phyloP scores from a whole-genome alignment of 2,113 vertebrate species.

The Prietella phreatophila region DNA sequence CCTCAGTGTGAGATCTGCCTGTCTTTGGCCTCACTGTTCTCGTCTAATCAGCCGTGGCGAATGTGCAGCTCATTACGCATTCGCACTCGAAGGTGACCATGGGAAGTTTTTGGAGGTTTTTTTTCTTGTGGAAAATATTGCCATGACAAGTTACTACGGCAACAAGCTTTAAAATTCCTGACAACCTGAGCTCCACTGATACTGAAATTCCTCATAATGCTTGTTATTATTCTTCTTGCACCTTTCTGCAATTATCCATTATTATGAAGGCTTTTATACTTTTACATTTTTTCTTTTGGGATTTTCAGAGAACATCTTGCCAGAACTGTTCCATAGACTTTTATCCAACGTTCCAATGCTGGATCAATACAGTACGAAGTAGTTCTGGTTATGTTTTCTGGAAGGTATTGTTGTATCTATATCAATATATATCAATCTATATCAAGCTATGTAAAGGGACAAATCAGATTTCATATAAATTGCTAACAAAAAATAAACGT shows the following conservation, averaged over 20 bases:
- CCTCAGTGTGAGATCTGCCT: slow-evolving; percentile 76
- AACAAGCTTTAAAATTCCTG: slow-evolving; percentile 67
- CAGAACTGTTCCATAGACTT: neutral
- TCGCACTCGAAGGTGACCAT: slow-evolving; percentile 81
- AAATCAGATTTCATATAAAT: neutral
- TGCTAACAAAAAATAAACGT: neutral
- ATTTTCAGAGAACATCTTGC: neutral
- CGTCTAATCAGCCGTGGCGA: slow-evolving; percentile 86
- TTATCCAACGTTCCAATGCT: neutral
- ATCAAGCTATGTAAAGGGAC: neutral
- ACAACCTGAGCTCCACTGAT: slow-evolving; percentile 54
- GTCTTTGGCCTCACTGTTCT: slow-evolving; percentile 87
- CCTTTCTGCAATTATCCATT: neutral
- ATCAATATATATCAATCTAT: neutral
- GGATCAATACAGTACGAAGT: neutral
- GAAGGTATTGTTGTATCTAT: neutral
- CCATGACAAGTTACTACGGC: slow-evolving; percentile 16
- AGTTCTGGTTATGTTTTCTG: neutral
- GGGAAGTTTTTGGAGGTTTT: slow-evolving; percentile 78
- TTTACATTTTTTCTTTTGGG: neutral
- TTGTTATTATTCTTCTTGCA: neutral
- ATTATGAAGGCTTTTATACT: neutral
- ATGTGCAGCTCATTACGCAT: slow-evolving; percentile 82
- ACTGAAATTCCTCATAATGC: neutral
- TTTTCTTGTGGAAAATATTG: neutral